Conservation (phyloP, 2,888 invertebrate species). For the Brenthis hecate region DNA sequence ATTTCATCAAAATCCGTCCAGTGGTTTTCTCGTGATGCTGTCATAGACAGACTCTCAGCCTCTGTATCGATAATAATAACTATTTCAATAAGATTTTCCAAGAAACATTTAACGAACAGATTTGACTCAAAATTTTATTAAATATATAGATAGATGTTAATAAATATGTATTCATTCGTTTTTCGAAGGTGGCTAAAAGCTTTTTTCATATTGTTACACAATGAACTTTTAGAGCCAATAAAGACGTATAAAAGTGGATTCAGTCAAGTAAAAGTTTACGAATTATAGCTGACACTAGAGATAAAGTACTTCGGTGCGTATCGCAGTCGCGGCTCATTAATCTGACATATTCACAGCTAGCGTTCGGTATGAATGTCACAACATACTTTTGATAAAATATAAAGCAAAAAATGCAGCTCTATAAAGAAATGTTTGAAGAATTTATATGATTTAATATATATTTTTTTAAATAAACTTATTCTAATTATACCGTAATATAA, state of each 20-base stretch:
- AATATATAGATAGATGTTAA: too few relatives aligned
- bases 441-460: too few relatives aligned
- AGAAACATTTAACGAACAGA: too few relatives aligned
- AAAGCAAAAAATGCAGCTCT: not conserved
- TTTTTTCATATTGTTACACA: not conserved
- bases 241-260: not conserved
- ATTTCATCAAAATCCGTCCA: too few relatives aligned
- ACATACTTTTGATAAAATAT: conserved; percentile 17
- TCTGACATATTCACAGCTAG: conserved; percentile 16
- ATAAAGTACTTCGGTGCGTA: conserved; percentile 17
- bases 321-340: conserved; percentile 24
- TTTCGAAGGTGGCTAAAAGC: too few relatives aligned
- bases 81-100: too few relatives aligned
- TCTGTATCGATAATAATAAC: too few relatives aligned
- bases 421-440: not conserved
- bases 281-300: conserved; percentile 2
- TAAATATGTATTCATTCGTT: not conserved
- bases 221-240: not conserved
- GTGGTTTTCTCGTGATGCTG: too few relatives aligned
- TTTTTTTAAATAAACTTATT: too few relatives aligned
- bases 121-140: too few relatives aligned
- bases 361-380: conserved; percentile 24
- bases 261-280: conserved; percentile 4
- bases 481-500: too few relatives aligned
- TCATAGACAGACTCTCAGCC: too few relatives aligned